Evolutionary conservation across 1,140 invertebrate species (phyloP), one percentile per base, ranked within the genome.

Genomic region (Oreohelix idahoensis): DNA sequence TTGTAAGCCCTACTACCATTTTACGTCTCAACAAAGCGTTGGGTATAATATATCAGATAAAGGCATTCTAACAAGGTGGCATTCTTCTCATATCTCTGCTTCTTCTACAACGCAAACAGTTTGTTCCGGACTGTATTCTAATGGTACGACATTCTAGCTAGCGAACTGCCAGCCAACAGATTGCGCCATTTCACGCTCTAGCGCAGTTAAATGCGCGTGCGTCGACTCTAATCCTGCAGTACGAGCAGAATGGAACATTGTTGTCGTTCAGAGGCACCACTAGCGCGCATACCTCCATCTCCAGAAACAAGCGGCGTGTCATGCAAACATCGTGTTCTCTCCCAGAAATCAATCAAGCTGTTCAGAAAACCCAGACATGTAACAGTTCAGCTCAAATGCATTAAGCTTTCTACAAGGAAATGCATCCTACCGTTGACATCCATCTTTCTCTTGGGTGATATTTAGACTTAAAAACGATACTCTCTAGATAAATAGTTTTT

Each of bases 131-230:
- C 15, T 79, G n/a, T 53, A 32, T 45, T 53, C 77, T 79, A 79
- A 79, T 79, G 77, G 77, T 66, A 66, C 10, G 58, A 42, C 53
- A 66, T 63, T 23, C 77, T 38, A 39, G 32, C 77, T 36, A 66
- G 29, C 77, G 32, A 66, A 35, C 38, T 69, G 58, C 53, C 77
- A 79, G 35, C 35, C 53, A 32, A 66, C 77, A 79, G 35, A 66
- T 79, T 49, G 77, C 77, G 58, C 77, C 77, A 79, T 79, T 79
- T 79, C 77, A 79, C 77, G 77, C 29, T 58, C 77, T 53, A 79
- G 77, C 77, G 58, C 77, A 69, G 53, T 66, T 79, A 58, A 79
- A 79, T 79, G 77, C 58, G 77, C 77, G 36, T 39, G 77, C 58
- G 77, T 69, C 77, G 58, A 49, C 36, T 79, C 51, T 39, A 63